A percentile compares a stretch with the other conserved stretches of the same genome.
Conservation (phyloP, 2,888 invertebrate species). For the Isotomurus palustris region DNA sequence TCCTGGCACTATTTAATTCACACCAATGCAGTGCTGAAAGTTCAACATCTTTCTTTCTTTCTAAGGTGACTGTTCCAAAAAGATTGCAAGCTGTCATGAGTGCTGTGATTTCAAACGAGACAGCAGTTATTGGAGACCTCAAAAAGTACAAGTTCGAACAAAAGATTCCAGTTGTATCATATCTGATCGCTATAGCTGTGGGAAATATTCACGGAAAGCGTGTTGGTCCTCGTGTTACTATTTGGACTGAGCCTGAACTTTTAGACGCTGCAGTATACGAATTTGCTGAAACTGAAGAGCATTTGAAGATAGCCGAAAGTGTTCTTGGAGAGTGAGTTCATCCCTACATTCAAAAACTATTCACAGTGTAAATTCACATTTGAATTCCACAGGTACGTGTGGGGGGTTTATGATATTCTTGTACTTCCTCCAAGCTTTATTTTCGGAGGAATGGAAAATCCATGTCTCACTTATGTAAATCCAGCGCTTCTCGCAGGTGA, state of each 20-base stretch:
- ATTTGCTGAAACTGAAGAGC: slow-evolving; percentile 79
- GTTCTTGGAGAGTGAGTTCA: slow-evolving; percentile 62
- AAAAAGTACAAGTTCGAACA: slow-evolving; percentile 59
- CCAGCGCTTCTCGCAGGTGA: slow-evolving; percentile 91
- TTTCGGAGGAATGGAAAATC: slow-evolving; percentile 97
- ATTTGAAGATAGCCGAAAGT: slow-evolving; percentile 73
- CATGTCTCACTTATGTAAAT: slow-evolving; percentile 90
- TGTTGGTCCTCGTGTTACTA: slow-evolving; percentile 73
- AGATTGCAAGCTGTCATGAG: slow-evolving; percentile 84
- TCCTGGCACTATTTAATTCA: too few species aligned
- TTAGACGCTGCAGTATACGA: slow-evolving; percentile 81
- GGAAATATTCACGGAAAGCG: slow-evolving; percentile 70
- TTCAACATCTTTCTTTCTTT: too few species aligned
- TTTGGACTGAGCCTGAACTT: slow-evolving; percentile 85
- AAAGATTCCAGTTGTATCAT: slow-evolving; percentile 79
- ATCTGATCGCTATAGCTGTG: slow-evolving; percentile 82
- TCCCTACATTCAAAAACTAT: too few species aligned
- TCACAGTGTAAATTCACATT: too few species aligned
- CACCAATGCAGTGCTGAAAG: too few species aligned
- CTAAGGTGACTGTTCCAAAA: slow-evolving; percentile 66
- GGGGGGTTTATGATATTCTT: slow-evolving; percentile 83
- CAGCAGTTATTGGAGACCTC: slow-evolving; percentile 47
- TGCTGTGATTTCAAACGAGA: slow-evolving; percentile 61
- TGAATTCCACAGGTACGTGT: slow-evolving; percentile 69
- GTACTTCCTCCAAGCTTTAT: slow-evolving; percentile 92